Conservation (phyloP, 2,888 invertebrate genomes). For the Protodeltote pygarga region DNA sequence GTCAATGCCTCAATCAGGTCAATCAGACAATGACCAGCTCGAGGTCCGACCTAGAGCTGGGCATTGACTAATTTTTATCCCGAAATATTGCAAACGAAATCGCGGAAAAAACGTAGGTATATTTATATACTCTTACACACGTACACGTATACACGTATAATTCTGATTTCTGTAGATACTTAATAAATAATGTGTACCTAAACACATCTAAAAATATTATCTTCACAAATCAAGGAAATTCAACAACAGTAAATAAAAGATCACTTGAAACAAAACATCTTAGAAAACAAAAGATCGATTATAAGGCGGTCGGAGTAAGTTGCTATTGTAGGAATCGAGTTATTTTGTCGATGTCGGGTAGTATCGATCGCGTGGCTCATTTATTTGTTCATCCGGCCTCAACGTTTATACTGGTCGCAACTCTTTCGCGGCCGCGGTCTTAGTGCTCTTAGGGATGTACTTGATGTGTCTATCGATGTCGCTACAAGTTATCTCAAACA, state of each 20-base stretch:
- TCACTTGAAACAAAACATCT: constrained; percentile 32
- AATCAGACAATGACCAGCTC: too few relatives aligned
- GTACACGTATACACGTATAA: too few relatives aligned
- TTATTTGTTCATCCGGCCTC: constrained; percentile 84
- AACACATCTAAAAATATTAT: constrained; percentile 4
- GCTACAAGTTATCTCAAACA: too few relatives aligned
- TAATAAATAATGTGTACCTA: too few relatives aligned
- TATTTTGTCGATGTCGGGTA: constrained; percentile 54
- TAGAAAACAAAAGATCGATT: constrained; percentile 57
- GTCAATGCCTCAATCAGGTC: too few relatives aligned
- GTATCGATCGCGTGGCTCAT: constrained; percentile 76
- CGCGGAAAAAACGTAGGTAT: too few relatives aligned
- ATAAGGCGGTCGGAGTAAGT: constrained; percentile 57
- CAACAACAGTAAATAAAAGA: constrained; percentile 21
- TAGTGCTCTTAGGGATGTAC: constrained; percentile 55
- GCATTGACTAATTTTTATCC: too few relatives aligned
- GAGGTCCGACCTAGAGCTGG: too few relatives aligned
- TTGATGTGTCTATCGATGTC: constrained; percentile 32
- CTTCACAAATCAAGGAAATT: constrained; percentile 10
- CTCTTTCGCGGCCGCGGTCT: constrained; percentile 73
- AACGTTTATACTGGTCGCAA: constrained; percentile 79
- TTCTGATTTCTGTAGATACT: too few relatives aligned
- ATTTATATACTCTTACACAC: too few relatives aligned
- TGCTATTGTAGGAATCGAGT: constrained; percentile 63
- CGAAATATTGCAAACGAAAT: too few relatives aligned